Conservation (phyloP, 2,797 vertebrate species). For the Sebastes elongatus region DNA sequence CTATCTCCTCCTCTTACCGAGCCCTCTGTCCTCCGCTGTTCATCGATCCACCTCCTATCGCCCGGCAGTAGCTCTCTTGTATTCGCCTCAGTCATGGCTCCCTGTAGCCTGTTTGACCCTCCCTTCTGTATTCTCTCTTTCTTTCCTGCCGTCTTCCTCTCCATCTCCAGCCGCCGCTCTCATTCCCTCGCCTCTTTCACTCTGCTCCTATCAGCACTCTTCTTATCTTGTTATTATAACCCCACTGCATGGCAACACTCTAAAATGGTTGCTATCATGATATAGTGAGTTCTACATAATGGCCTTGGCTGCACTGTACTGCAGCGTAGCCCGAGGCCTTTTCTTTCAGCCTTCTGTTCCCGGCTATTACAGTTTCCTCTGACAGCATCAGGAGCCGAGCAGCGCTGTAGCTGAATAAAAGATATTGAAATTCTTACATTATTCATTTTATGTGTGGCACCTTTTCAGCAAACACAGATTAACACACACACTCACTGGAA, state of each 20-base stretch:
- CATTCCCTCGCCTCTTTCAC: conserved; percentile 41
- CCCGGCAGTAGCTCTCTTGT: conserved; percentile 34
- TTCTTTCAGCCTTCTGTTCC: conserved; percentile 60
- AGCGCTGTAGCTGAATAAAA: conserved; percentile 73
- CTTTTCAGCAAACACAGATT: conserved; percentile 47
- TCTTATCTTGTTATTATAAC: conserved; percentile 83
- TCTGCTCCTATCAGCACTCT: conserved; percentile 59
- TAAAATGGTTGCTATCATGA: conserved; percentile 76
- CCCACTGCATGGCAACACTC: conserved; percentile 74
- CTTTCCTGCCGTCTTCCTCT: conserved; percentile 17
- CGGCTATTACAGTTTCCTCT: conserved; percentile 78
- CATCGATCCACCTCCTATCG: conserved; percentile 56
- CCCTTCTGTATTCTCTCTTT: conserved; percentile 30
- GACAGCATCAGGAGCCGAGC: conserved; percentile 72
- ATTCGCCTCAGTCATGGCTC: conserved; percentile 56
- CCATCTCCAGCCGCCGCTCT: conserved; percentile 22
- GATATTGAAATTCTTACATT: conserved; percentile 74
- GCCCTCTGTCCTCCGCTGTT: conserved; percentile 12
- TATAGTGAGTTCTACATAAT: conserved; percentile 76
- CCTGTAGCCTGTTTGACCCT: conserved; percentile 56
- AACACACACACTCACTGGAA: neutral
- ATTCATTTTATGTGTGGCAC: conserved; percentile 68
- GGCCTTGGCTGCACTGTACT: conserved; percentile 64
- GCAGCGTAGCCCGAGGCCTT: conserved; percentile 54
- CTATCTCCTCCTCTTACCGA: conserved; percentile 28